A percentile compares a stretch with the other conserved stretches of the same genome.
These are phyloP conservation scores for Drosophila lini DNA, from an alignment of 1,140 invertebrate genomes.

Conservation along the genomic window DNA sequence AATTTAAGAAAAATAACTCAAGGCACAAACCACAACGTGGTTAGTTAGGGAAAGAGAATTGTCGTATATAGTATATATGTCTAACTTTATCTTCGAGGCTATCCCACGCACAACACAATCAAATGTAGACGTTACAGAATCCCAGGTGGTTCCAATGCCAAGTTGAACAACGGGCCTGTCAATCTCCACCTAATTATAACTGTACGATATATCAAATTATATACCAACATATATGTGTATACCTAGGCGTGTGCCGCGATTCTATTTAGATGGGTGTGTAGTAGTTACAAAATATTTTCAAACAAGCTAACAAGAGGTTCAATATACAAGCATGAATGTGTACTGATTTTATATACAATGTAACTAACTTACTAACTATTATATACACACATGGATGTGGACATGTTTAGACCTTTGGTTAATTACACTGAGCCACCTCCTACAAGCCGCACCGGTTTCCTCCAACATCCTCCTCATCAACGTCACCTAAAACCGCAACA, in stretches of 20 bases:
- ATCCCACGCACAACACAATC: conserved; percentile 69
- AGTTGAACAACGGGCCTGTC: conserved; percentile 30
- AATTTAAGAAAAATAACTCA: conserved; percentile 21
- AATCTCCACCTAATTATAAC: conserved; percentile 53
- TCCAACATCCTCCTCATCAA: conserved; percentile 21
- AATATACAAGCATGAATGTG: conserved; percentile 73
- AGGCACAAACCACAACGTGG: conserved; percentile 15
- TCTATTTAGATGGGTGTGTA: conserved; percentile 57
- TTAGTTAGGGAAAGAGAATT: conserved; percentile 23
- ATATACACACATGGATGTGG: conserved; percentile 39
- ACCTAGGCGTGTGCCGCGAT: conserved; percentile 33
- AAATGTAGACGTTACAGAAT: conserved; percentile 37
- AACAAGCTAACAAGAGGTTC: conserved; percentile 41
- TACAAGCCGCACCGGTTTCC: conserved; percentile 60
- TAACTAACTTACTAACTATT: conserved; percentile 32
- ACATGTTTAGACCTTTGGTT: conserved; percentile 56
- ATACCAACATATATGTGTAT: conserved; percentile 40
- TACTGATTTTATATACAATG: conserved; percentile 76
- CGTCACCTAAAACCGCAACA: conserved; percentile 19
- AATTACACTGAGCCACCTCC: conserved; percentile 52
- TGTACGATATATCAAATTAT: conserved; percentile 52
- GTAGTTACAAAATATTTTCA: conserved; percentile 56
- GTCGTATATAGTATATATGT: conserved; percentile 26
- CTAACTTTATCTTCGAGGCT: conserved; percentile 21
- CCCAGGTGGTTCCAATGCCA: conserved; percentile 22